Evolutionary conservation across 1,140 invertebrate species (phyloP), one percentile per base, ranked within the genome.

Genomic region (Camponotus floridanus): DNA sequence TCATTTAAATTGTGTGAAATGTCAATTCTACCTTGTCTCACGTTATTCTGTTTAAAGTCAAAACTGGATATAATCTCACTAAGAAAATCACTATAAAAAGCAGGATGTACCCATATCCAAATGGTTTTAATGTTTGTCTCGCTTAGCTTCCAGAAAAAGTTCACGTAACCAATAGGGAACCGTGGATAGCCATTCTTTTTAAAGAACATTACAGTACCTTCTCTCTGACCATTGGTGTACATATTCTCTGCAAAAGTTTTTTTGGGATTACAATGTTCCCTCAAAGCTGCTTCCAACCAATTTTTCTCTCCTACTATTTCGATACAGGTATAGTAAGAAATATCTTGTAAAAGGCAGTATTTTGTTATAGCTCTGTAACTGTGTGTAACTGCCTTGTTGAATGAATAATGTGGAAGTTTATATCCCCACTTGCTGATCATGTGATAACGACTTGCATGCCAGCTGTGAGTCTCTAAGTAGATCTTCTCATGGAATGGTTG

Each of bases 401-500:
- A 97, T 3, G 98, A 97, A 79, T 96, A 95, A 86, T 97, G 93
- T 0, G 99, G 96, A 55, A 99, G 93, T 86, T 97, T 97, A 92
- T 98, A 98, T 0, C 98, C 98, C 98, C 98, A 99, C 90, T 97
- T 96, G 73, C 97, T 96, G 0, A 96, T 95, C 97, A 99, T 99
- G 90, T 98, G 97, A 94, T 98, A 98, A 76, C 98, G 96, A 95
- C 99, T 99, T 0, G 99, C 99, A 96, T 99, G 99, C 99, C 99
- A 99, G 78, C 99, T 98, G 92, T 99, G 99, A 9, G 98, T 99
- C 95, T 99, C 98, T 65, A 99, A 94, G 99, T 99, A 99, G 67
- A 96, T 93, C 91, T 97, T 95, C 42, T 95, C 95, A 68, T 95
- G 95, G 92, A 98, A 97, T 33, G 98, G 98, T 9, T 98, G 98